Base-by-base conservation (phyloP, 2,113 vertebrate species). In the Cyanoderma ruficeps region DNA sequence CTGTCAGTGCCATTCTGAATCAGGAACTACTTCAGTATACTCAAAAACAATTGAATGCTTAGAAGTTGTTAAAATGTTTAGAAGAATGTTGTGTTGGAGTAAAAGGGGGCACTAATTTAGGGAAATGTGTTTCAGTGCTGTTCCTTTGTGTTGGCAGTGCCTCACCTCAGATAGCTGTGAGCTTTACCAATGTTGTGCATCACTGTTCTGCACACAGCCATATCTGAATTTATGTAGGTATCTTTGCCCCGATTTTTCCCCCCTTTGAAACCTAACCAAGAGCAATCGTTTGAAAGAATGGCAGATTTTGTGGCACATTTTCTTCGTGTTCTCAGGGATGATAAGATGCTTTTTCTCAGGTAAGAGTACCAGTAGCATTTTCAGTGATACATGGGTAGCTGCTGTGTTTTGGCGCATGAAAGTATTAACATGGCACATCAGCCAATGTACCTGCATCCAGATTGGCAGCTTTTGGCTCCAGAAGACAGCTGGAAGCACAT, bases 271-370 rank as follows among this genome's bases (percentile, higher is more conserved):
- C 96, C 97, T 95, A 87, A 97, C 60, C 77, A 84, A 96, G 95
- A 96, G 78, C 65, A 15, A 10, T 89, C 98, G 16, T 98, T 98
- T 95, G 96, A 97, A 37, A 97, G 97, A 96, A 97, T 97, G 87
- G 74, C 96, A 82, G 96, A 95, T 61, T 98, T 97, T 92, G 94
- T 97, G 60, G 55, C 50, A 57, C 92, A 95, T 93, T 97, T 98
- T 57, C 57, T 96, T 77, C 96, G 74, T 65, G 67, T 96, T 89
- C 94, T 91, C 28, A 22, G 31, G 42, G 53, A 76, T 72, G 70
- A 68, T 69, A 97, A 64, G 97, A 97, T 87, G 35, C 47, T 68
- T 97, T 98, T 98, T 96, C 98, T 77, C 94, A 97, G 97, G 96
- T 98, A 97, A 90, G 42, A 31, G 10, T 76, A 35, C 6, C 27